These are phyloP conservation scores for Stigmatopora nigra DNA, from an alignment of 2,113 vertebrate genomes.

Conservation along the genomic window DNA sequence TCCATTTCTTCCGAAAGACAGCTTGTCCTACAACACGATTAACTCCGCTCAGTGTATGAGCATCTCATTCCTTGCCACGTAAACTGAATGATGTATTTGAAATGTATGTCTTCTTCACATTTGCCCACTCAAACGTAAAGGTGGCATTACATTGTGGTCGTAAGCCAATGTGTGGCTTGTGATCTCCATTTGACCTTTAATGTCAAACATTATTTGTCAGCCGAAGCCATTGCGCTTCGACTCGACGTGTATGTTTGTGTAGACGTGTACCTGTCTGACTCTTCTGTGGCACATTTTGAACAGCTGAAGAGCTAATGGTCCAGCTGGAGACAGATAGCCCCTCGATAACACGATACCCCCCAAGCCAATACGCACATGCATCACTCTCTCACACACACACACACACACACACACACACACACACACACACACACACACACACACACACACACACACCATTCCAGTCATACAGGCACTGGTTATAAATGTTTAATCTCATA, in stretches of 20 bases:
- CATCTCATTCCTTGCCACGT: conserved; percentile 11
- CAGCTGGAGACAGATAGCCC: conserved; percentile 72
- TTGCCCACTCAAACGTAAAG: conserved; percentile 32
- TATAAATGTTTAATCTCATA: conserved; percentile 55
- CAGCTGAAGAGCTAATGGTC: conserved; percentile 72
- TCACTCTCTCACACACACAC: too few relatives aligned
- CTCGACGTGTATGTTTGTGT: conserved; percentile 25
- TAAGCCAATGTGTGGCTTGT: conserved; percentile 39
- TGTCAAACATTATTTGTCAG: conserved; percentile 63
- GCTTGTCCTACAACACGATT: conserved; percentile 30
- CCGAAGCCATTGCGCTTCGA: conserved; percentile 29
- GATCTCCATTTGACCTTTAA: conserved; percentile 52
- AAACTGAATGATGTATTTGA: conserved; percentile 35
- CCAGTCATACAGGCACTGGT: conserved; percentile 27
- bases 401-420: too few relatives aligned
- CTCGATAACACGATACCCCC: conserved; percentile 67
- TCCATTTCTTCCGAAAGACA: conserved; percentile 34
- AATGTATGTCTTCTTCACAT: conserved; percentile 49
- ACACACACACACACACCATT: conserved; percentile 4
- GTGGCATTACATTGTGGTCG: conserved; percentile 34
- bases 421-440: too few relatives aligned
- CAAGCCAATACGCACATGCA: conserved; percentile 64
- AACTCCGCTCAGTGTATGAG: conserved; percentile 23
- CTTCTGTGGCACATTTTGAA: conserved; percentile 68
- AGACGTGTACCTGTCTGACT: conserved; percentile 64